Conservation (phyloP, 2,113 vertebrate genomes). For the Amphilophus citrinellus region DNA sequence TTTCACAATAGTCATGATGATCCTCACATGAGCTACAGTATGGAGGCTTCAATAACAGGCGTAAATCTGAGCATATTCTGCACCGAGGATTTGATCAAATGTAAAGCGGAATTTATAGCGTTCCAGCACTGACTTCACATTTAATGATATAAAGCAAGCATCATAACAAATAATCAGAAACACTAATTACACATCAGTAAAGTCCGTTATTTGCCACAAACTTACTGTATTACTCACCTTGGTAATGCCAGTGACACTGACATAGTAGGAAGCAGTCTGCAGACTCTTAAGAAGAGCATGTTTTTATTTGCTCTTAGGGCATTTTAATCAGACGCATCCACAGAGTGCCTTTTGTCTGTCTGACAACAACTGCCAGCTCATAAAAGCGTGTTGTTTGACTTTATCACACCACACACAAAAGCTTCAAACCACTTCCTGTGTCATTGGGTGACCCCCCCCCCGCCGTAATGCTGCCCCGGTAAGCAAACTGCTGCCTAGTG, state of each 20-base stretch:
- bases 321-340: slow-evolving; percentile 9
- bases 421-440: slow-evolving; percentile 54
- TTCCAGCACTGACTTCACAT: not conserved
- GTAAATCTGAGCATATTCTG: slow-evolving; percentile 2
- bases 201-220: not conserved
- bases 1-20: slow-evolving; percentile 70
- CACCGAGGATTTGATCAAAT: not conserved
- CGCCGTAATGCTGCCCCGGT: not conserved
- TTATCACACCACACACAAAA: slow-evolving; percentile 13
- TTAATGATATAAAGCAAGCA: not conserved
- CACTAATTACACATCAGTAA: not conserved
- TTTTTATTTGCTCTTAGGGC: not conserved
- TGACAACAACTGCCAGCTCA: not conserved
- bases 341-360: not conserved
- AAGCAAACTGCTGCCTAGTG: not conserved
- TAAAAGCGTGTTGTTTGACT: not conserved
- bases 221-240: slow-evolving; percentile 46
- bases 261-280: slow-evolving; percentile 29
- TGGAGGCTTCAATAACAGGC: slow-evolving; percentile 36
- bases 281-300: slow-evolving; percentile 49
- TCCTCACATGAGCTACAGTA: slow-evolving; percentile 46
- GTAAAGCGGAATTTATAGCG: not conserved
- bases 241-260: not conserved
- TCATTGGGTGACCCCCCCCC: slow-evolving; percentile 11
- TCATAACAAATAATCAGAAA: not conserved